Evolutionary conservation across 2,797 vertebrate genomes (phyloP).

Genomic region (Steatocranus sp.): DNA sequence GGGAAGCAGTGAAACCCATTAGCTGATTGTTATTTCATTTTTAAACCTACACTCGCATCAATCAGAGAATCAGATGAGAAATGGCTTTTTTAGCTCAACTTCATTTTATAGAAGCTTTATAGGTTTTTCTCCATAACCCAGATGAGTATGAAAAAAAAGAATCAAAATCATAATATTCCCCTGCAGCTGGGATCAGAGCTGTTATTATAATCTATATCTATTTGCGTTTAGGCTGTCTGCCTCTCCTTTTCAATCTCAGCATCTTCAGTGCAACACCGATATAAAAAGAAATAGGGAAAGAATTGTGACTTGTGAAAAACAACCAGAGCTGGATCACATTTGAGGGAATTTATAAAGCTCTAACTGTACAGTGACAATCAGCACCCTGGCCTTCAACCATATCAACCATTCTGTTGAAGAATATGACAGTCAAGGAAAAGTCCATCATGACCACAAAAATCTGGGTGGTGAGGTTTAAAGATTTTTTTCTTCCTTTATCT

Average conservation of each 20-base stretch:
- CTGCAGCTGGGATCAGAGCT: background rate
- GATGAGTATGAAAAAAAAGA: background rate
- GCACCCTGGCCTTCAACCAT: background rate
- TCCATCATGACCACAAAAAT: background rate
- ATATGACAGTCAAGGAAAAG: background rate
- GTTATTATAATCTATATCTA: background rate
- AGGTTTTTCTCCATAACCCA: background rate
- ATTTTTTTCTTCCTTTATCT: background rate
- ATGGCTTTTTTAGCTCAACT: background rate
- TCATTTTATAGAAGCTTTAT: background rate
- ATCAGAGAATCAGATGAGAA: background rate
- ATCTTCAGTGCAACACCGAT: background rate
- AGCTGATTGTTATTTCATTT: background rate
- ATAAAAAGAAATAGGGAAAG: background rate
- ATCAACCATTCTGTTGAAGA: background rate
- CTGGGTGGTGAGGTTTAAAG: background rate
- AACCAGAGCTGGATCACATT: background rate
- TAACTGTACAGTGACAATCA: background rate
- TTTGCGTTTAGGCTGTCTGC: background rate
- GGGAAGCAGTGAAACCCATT: background rate
- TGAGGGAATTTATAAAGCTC: background rate
- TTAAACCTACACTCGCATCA: background rate
- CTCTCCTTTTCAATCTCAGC: background rate
- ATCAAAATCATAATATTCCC: background rate
- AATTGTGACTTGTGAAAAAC: background rate